Base-by-base conservation (phyloP, 2,797 vertebrate species). In the Epinephelus malabaricus region DNA sequence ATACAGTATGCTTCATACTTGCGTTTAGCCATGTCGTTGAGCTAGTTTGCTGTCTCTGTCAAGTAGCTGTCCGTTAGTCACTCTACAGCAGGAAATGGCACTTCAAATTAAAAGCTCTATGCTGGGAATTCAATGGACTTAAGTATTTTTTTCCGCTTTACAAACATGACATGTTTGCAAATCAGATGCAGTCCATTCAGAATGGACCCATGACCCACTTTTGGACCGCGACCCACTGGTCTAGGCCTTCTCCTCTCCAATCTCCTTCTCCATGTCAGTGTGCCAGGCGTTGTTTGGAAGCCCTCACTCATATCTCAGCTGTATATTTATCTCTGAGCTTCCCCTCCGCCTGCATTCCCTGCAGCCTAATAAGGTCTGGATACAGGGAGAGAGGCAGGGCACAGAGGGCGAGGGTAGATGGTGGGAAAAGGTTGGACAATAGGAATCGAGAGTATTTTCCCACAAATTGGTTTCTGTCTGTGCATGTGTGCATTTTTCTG, bases 291-390 rank as follows among this genome's bases (percentile, higher is more conserved):
- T 50, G 77, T 90, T 92, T 85, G 81, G 87, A 92, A 85, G 81
- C 86, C 86, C 61, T 92, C 84, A 18, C 88, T 92, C 84, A 65
- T 85, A 91, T 91, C 89, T 78, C 25, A 4, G 81, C 76, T 89
- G 82, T 90, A 90, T 93, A 92, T 93, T 93, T 93, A 92, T 94
- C 87, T 89, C 63, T 17, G 59, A 56, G 19, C 79, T 80, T 85
- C 73, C 50, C 51, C 59, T 80, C 55, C 17, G 54, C 53, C 76
- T 80, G 58, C 79, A 78, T 67, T 85, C 78, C 64, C 67, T 59
- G 65, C 78, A 81, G 67, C 92, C 94, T 94, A 92, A 95, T 93
- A 94, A 92, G 94, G 93, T 72, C 82, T 79, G 70, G 74, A 56
- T 63, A 49, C 27, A 62, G 64, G n/a, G 61, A 63, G 69, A 66